phyloP scores from a whole-genome alignment of 2,113 vertebrate genomes.

The Sylvilagus bachmani region DNA sequence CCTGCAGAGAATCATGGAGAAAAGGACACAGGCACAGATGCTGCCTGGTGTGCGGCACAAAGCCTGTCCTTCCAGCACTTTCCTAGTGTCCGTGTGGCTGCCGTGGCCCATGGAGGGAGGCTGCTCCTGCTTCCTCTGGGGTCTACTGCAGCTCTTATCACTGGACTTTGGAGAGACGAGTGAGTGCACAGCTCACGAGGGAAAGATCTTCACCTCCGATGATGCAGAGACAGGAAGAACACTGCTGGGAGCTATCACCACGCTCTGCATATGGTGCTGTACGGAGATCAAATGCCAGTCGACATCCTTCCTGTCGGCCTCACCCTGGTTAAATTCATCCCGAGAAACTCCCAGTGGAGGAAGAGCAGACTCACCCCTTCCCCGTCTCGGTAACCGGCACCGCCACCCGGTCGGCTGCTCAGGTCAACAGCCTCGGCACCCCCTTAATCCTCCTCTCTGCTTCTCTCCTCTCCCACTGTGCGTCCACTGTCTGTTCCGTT shows the following conservation, averaged over 20 bases:
- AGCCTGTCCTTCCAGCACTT: too few species aligned
- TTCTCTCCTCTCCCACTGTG: accelerated
- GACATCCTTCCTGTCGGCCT: not conserved
- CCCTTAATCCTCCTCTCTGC: accelerated
- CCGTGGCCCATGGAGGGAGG: not conserved
- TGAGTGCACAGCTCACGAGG: accelerated
- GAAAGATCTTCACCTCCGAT: not conserved
- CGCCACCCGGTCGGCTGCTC: accelerated
- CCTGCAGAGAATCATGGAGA: not conserved
- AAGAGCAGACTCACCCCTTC: accelerated
- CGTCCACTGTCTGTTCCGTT: accelerated
- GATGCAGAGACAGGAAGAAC: not conserved
- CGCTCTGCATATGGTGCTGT: not conserved
- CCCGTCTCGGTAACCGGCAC: not conserved
- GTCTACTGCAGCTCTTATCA: too few species aligned
- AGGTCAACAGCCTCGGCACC: accelerated
- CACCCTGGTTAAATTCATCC: not conserved
- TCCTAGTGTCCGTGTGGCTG: accelerated
- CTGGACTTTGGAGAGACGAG: not conserved
- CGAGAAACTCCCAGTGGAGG: too few species aligned
- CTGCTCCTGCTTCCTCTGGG: not conserved
- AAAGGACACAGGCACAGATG: not conserved
- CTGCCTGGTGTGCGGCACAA: too few species aligned
- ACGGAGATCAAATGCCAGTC: not conserved
- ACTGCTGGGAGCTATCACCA: not conserved